Percentiles rank a stretch among this genome's conserved stretches.
Conservation (phyloP, 64 coral and sea anemone genomes). For the Stichodactyla mertensii region DNA sequence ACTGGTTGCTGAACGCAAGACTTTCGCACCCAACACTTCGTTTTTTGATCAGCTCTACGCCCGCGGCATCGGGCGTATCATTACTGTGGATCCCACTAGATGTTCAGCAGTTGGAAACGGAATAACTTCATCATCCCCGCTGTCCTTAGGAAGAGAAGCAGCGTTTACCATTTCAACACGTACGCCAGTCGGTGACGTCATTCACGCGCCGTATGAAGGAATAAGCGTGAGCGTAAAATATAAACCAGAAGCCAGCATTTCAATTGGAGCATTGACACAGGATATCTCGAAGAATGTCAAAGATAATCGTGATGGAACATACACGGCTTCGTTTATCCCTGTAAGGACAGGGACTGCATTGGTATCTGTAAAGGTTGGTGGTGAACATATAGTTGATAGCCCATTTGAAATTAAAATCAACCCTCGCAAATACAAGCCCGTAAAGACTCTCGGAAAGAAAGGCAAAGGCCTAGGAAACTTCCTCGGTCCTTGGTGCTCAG, state of each 20-base stretch:
- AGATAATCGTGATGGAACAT: constrained; percentile 19
- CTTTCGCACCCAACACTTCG: constrained; percentile 8
- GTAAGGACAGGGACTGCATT: background rate
- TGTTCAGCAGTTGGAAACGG: background rate
- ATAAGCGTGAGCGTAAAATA: background rate
- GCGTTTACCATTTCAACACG: background rate
- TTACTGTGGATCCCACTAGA: background rate
- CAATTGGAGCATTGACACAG: background rate
- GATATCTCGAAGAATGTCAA: background rate
- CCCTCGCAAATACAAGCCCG: constrained; percentile 21
- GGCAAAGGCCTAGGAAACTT: constrained; percentile 49
- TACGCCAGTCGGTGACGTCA: background rate
- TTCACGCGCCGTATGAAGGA: constrained; percentile 15
- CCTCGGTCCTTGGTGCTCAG: constrained; percentile 30
- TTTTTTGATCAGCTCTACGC: constrained; percentile 7
- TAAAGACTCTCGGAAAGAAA: constrained; percentile 24
- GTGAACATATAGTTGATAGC: background rate
- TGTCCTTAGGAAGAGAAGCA: background rate
- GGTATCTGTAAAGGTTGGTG: background rate
- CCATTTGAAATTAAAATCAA: constrained; percentile 13
- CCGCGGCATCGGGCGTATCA: constrained; percentile 7
- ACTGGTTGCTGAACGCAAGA: background rate
- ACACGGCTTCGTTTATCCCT: constrained; percentile 10
- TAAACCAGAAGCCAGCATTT: background rate
- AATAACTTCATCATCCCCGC: background rate